A percentile compares a stretch with the other conserved stretches of the same genome.
Conservation (phyloP, 2,113 vertebrate species). For the Dipodomys spectabilis region DNA sequence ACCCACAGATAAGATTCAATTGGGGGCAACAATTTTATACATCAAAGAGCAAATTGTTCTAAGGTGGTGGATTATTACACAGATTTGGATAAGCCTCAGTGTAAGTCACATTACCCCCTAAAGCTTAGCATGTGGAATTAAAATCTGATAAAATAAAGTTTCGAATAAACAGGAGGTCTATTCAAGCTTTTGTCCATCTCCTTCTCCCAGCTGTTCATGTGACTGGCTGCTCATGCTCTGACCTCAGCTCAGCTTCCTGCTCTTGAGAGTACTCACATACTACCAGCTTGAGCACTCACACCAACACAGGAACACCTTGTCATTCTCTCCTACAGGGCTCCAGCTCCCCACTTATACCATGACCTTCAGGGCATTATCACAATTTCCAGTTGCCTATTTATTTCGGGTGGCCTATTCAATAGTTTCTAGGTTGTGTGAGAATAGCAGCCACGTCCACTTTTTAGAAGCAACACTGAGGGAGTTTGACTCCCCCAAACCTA, state of each 20-base stretch:
- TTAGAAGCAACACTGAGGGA: neutral
- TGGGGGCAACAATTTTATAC: conserved; percentile 36
- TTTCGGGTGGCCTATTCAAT: neutral
- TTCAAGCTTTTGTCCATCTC: neutral
- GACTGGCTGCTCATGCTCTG: neutral
- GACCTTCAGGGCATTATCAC: neutral
- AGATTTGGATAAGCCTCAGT: neutral
- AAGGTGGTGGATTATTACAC: conserved; percentile 18
- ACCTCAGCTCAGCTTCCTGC: neutral
- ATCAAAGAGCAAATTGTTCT: conserved; percentile 52
- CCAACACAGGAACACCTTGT: no score
- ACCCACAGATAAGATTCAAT: conserved; percentile 41
- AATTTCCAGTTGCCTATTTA: neutral
- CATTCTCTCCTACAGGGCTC: neutral
- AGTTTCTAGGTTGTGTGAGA: neutral
- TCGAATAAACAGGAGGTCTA: neutral
- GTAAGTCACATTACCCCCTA: neutral
- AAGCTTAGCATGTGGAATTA: conserved; percentile 1
- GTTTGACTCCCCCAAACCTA: neutral
- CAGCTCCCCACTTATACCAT: neutral
- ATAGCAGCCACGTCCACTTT: neutral
- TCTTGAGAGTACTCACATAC: no score
- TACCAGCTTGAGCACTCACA: neutral
- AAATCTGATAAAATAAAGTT: neutral
- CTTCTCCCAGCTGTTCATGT: neutral